phyloP scores from a whole-genome alignment of 2,113 vertebrate species.

The Psittacus erithacus region DNA sequence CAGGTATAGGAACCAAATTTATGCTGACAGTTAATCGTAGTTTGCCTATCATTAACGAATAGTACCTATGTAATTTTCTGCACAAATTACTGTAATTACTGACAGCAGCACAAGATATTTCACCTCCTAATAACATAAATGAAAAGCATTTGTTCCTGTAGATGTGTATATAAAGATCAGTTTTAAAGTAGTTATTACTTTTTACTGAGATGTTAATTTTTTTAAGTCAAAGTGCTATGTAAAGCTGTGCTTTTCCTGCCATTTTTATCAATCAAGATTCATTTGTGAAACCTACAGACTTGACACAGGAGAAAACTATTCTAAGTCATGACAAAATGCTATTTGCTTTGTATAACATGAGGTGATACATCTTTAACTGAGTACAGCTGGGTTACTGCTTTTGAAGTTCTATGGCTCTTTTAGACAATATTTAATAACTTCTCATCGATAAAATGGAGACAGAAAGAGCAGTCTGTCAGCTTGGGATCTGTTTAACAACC shows the following conservation, averaged over 20 bases:
- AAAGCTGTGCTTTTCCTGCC: background rate
- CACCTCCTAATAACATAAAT: background rate
- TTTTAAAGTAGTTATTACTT: background rate
- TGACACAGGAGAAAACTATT: background rate
- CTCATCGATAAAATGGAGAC: background rate
- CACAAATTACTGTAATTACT: conserved; percentile 34
- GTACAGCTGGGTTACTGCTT: background rate
- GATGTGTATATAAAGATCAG: background rate
- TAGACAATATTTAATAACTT: conserved; percentile 26
- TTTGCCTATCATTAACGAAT: background rate
- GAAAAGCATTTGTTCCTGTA: background rate
- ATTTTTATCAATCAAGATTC: background rate
- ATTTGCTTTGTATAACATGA: background rate
- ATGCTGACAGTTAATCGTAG: background rate
- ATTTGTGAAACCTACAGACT: background rate
- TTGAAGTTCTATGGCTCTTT: background rate
- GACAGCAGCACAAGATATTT: conserved; percentile 13
- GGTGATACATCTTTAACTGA: background rate
- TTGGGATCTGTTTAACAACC: conserved; percentile 23
- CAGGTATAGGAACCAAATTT: background rate
- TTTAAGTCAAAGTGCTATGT: background rate
- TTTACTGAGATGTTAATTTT: background rate
- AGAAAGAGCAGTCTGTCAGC: background rate
- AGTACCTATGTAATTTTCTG: background rate
- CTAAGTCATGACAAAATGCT: background rate